These are phyloP conservation scores for Anorthoa munda DNA, from an alignment of 2,888 invertebrate species.

Conservation along the genomic window DNA sequence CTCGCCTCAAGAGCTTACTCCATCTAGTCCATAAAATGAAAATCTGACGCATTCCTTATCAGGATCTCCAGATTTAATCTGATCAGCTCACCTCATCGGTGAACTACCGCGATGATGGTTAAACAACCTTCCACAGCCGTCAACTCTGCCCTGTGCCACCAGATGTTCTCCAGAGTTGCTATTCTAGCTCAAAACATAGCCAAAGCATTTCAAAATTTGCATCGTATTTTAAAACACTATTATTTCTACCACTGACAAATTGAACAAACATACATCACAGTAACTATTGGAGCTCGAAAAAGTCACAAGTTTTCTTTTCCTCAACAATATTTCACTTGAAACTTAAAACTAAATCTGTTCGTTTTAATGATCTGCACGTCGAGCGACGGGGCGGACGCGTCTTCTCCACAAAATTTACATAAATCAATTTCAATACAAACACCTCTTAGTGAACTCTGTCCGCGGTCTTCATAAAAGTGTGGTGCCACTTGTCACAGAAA, in stretches of 20 bases:
- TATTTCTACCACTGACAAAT: neutral
- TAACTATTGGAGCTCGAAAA: slow-evolving; percentile 16
- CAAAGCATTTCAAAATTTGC: no score
- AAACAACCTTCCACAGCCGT: no score
- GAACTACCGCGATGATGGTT: no score
- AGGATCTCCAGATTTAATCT: no score
- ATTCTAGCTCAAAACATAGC: no score
- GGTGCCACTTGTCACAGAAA: slow-evolving; percentile 55
- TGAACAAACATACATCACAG: neutral
- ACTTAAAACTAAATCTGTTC: slow-evolving; percentile 76
- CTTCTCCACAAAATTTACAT: slow-evolving; percentile 88
- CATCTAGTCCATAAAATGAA: no score
- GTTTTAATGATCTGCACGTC: slow-evolving; percentile 79
- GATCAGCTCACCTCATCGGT: no score
- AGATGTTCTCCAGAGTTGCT: no score
- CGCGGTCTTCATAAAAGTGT: slow-evolving; percentile 76
- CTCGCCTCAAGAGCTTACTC: no score
- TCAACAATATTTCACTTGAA: slow-evolving; percentile 54
- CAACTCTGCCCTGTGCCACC: no score
- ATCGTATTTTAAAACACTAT: no score
- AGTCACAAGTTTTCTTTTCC: slow-evolving; percentile 27
- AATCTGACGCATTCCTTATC: no score
- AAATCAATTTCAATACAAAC: slow-evolving; percentile 91
- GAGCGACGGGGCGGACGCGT: slow-evolving; percentile 79
- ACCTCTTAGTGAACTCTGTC: slow-evolving; percentile 90